phyloP scores from a whole-genome alignment of 2,797 vertebrate species.

The Dryobates pubescens region DNA sequence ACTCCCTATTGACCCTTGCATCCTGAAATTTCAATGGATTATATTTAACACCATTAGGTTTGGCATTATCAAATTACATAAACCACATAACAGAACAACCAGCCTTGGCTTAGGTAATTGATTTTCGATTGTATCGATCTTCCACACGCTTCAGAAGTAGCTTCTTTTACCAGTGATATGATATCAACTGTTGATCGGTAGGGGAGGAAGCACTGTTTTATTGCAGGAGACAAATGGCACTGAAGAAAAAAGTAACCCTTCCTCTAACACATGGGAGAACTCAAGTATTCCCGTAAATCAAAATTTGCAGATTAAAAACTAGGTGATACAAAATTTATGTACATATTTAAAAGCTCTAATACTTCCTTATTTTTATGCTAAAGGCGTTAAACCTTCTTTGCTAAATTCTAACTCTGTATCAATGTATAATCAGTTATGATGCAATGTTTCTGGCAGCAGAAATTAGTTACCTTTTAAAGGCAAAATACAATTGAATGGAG shows the following conservation, averaged over 20 bases:
- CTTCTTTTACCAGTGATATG: constrained; percentile 31
- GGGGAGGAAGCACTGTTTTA: not conserved
- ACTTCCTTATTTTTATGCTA: not conserved
- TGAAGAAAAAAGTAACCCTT: not conserved
- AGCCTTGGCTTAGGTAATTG: constrained; percentile 82
- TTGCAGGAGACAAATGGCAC: not conserved
- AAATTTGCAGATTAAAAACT: not conserved
- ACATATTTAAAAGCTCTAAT: not conserved
- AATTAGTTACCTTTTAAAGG: not conserved
- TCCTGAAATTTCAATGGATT: constrained; percentile 92
- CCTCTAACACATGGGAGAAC: not conserved
- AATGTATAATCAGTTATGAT: not conserved
- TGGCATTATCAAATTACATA: constrained; percentile 97
- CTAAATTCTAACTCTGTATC: not conserved
- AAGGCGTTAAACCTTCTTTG: not conserved
- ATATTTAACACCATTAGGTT: constrained; percentile 94
- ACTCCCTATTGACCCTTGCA: constrained; percentile 86
- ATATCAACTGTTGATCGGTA: constrained; percentile 45
- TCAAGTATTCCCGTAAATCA: not conserved
- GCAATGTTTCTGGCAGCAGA: not conserved
- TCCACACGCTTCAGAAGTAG: constrained; percentile 79
- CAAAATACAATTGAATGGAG: not conserved
- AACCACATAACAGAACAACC: constrained; percentile 75
- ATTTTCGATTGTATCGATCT: constrained; percentile 93
- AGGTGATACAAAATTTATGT: not conserved